Base-by-base conservation (phyloP, 2,888 invertebrate genomes). In the Hyposoter didymator region DNA sequence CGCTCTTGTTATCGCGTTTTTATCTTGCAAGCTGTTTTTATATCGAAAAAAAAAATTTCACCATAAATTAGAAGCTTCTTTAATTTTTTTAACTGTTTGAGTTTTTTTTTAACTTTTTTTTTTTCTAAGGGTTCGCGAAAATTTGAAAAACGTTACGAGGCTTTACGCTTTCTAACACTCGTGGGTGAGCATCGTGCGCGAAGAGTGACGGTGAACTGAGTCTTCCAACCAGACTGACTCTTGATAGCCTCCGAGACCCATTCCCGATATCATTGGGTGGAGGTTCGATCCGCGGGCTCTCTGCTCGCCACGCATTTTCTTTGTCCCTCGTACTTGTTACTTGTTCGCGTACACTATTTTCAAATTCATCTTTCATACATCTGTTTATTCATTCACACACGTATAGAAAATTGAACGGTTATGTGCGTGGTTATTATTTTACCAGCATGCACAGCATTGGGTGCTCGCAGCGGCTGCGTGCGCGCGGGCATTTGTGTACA, bases 151-250 rank as follows among this genome's bases (percentile, higher is more conserved):
- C 43, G 17, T 69, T 8, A n/a, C 69, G 47, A 72, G n/a, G 1
- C 39, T 52, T 45, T 39, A 64, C 12, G n/a, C 8, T 64, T 49
- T 73, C 80, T 73, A 74, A 52, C 80, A 79, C 67, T 83, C 82
- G 7, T 22, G 47, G 28, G 62, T 78, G 80, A 73, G 83, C 79
- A 83, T 75, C 79, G 83, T 76, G 28, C 82, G 14, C 80, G 79
- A 76, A 55, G 70, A 80, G 80, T 74, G 78, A 76, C 83, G 76
- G 64, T 45, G 55, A 80, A 85, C 85, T 85, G 85, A 81, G 66
- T 83, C 72, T 84, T 74, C 35, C 66, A 67, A 73, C 64, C 52
- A 75, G 75, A 43, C 78, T 55, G 76, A 43, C 81, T 69, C 78
- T 72, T 72, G 69, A 80, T 73, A 80, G 83, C 62, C 62, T 78